Conservation (phyloP, 2,797 vertebrate genomes). For the Hylomyscus alleni region DNA sequence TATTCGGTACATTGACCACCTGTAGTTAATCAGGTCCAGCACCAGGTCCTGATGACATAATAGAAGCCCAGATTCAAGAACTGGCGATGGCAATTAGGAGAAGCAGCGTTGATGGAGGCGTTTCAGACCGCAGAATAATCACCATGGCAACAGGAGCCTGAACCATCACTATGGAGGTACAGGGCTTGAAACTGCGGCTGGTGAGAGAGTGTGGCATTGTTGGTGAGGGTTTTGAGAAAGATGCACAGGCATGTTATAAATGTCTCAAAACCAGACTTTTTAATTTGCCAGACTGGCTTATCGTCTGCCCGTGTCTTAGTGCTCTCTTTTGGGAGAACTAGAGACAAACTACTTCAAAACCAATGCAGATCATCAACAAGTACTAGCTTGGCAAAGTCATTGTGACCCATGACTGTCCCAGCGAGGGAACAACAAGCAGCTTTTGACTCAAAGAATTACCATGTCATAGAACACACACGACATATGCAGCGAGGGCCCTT, state of each 20-base stretch:
- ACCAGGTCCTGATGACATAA: constrained; percentile 45
- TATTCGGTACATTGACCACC: background rate
- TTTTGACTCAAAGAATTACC: background rate
- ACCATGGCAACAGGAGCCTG: constrained; percentile 75
- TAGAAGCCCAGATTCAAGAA: background rate
- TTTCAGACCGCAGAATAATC: constrained; percentile 62
- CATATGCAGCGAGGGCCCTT: too few relatives aligned
- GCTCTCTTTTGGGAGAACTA: background rate
- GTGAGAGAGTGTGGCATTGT: background rate
- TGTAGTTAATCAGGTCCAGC: constrained; percentile 35
- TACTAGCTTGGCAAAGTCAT: background rate
- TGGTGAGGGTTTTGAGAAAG: constrained; percentile 36
- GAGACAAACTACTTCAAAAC: background rate
- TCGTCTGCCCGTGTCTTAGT: background rate
- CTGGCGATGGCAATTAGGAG: constrained; percentile 19
- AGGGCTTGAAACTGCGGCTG: constrained; percentile 59
- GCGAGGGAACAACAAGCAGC: background rate
- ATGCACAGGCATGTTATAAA: background rate
- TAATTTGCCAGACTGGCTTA: background rate
- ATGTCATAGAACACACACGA: background rate
- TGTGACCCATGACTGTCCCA: background rate
- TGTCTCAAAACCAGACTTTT: constrained; percentile 3
- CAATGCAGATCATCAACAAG: background rate
- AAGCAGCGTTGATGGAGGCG: background rate
- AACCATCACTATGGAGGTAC: constrained; percentile 77